These are phyloP conservation scores for Asobara japonica DNA, from an alignment of 1,140 invertebrate genomes.

Conservation along the genomic window DNA sequence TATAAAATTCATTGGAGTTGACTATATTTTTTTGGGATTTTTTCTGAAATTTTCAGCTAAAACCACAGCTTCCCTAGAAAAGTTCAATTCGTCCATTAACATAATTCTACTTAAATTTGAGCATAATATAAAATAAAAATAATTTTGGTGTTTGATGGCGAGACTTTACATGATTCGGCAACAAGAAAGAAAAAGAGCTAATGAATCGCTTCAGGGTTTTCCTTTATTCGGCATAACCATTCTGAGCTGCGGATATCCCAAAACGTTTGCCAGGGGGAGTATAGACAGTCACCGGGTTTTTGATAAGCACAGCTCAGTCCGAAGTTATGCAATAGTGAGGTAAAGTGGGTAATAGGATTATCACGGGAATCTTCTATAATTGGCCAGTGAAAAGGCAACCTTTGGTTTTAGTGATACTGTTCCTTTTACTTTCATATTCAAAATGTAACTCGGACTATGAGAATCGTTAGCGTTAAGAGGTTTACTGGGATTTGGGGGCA, in stretches of 20 bases:
- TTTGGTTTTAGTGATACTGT: conserved; percentile 39
- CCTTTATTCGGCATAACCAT: neutral
- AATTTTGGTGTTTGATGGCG: neutral
- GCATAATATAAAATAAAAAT: neutral
- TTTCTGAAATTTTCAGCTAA: no score
- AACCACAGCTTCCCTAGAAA: no score
- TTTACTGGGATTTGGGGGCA: conserved; percentile 21
- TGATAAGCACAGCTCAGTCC: conserved; percentile 34
- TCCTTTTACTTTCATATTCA: conserved; percentile 12
- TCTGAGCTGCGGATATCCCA: neutral
- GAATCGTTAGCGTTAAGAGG: conserved; percentile 37
- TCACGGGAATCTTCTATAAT: conserved; percentile 43
- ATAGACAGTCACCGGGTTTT: conserved; percentile 22
- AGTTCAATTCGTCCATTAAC: no score
- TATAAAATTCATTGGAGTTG: no score
- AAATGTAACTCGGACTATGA: conserved; percentile 32
- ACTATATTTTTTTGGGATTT: no score
- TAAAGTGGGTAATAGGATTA: conserved; percentile 48
- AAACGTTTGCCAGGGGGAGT: conserved; percentile 1
- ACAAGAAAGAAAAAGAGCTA: neutral
- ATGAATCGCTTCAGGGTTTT: neutral
- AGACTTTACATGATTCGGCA: neutral
- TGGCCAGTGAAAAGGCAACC: conserved; percentile 45
- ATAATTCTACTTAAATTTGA: no score
- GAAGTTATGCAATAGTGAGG: conserved; percentile 45